phyloP scores from a whole-genome alignment of 1,140 invertebrate species.

The Eriosoma lanigerum region DNA sequence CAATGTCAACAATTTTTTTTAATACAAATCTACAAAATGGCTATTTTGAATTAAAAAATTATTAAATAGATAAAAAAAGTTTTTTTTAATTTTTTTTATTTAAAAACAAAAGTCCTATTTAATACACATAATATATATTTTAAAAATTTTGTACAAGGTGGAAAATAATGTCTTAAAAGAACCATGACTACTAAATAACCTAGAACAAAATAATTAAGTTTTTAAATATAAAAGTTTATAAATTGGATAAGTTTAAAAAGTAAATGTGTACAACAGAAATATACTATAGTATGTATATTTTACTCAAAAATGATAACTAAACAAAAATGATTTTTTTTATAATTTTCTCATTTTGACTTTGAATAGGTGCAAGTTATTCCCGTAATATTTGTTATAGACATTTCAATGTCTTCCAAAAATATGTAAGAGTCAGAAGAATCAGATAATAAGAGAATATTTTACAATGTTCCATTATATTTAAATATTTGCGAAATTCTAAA shows the following conservation, averaged over 20 bases:
- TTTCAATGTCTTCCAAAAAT: not conserved
- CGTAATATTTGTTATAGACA: not conserved
- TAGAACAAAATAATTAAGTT: not conserved
- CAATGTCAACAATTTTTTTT: too few species aligned
- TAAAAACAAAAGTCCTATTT: too few species aligned
- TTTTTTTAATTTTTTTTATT: too few species aligned
- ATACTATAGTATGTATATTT: not conserved
- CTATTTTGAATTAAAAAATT: too few species aligned
- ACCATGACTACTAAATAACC: not conserved
- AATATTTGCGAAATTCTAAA: not conserved
- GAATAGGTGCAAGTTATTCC: not conserved
- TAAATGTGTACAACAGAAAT: not conserved
- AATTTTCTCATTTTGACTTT: not conserved
- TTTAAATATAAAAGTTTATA: not conserved
- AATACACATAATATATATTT: not conserved
- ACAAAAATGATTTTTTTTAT: not conserved
- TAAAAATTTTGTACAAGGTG: not conserved
- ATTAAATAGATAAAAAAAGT: too few species aligned
- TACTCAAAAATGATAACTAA: not conserved
- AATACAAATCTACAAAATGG: too few species aligned
- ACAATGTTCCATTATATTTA: not conserved
- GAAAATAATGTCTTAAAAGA: not conserved
- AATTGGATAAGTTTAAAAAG: not conserved
- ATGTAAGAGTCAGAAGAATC: too few species aligned
- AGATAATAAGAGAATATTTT: not conserved